These are phyloP conservation scores for Kryptopterus vitreolus DNA, from an alignment of 2,797 vertebrate genomes.

Conservation along the genomic window DNA sequence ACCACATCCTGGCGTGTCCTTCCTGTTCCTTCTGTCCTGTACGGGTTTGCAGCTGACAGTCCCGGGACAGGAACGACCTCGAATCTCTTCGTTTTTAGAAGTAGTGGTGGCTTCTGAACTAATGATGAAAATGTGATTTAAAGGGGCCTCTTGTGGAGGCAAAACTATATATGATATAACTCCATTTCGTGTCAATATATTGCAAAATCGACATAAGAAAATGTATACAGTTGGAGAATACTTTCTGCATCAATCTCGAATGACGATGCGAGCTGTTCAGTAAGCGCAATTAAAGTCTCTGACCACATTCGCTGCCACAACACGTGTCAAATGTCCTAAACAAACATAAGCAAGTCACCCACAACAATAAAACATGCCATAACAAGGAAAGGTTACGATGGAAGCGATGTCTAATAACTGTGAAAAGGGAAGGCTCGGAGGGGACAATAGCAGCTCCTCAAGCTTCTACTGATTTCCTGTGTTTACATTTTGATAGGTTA, in stretches of 20 bases:
- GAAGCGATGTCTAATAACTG: conserved; percentile 40
- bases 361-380: conserved; percentile 20
- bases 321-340: conserved; percentile 7
- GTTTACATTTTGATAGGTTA: conserved; percentile 72
- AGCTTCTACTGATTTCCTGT: conserved; percentile 64
- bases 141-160: not conserved
- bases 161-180: too few species aligned
- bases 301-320: not conserved
- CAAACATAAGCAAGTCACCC: conserved; percentile 2
- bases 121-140: not conserved
- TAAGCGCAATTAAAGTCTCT: not conserved
- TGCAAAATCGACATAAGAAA: too few species aligned
- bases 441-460: conserved; percentile 40
- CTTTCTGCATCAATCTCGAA: not conserved
- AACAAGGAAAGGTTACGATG: conserved; percentile 26
- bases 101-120: not conserved
- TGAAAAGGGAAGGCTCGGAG: not conserved
- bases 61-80: conserved; percentile 26
- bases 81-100: not conserved
- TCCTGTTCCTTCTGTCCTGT: conserved; percentile 49
- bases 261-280: not conserved
- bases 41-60: conserved; percentile 32
- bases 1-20: conserved; percentile 58
- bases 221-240: not conserved
- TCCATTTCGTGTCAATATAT: too few species aligned